Evolutionary conservation across 1,140 invertebrate species (phyloP).

Genomic region (Drosophila takahashii): DNA sequence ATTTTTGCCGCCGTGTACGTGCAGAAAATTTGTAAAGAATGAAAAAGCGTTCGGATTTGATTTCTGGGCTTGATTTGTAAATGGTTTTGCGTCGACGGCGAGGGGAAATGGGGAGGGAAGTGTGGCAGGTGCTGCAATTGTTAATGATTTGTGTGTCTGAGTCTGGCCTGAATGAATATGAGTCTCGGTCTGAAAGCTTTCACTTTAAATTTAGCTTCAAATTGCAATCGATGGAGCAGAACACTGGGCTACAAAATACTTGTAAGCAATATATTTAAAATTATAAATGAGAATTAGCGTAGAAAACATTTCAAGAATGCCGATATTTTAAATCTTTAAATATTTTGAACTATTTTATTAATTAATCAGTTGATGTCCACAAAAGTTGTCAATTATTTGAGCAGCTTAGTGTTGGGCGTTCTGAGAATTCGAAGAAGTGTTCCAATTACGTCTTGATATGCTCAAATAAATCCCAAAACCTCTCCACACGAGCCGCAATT

Average conservation of each 20-base stretch:
- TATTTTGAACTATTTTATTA: background rate
- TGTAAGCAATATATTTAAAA: too few relatives aligned
- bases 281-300: background rate
- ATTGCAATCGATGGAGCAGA: background rate
- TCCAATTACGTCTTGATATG: constrained; percentile 17
- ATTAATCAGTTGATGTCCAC: background rate
- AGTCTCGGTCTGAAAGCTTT: constrained; percentile 25
- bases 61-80: constrained; percentile 42
- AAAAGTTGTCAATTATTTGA: background rate
- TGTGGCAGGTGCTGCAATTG: constrained; percentile 43
- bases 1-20: constrained; percentile 55
- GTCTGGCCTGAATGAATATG: constrained; percentile 6
- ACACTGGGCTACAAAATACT: background rate
- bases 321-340: too few relatives aligned
- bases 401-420: constrained; percentile 3
- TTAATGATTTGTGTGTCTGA: constrained; percentile 47
- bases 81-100: constrained; percentile 9
- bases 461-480: constrained; percentile 23
- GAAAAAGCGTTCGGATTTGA: constrained; percentile 49
- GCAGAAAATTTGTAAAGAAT: constrained; percentile 66
- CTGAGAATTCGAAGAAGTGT: background rate
- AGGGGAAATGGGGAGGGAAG: background rate
- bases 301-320: too few relatives aligned
- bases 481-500: background rate
- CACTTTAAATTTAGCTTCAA: constrained; percentile 16